phyloP scores from a whole-genome alignment of 1,140 invertebrate species.

The Tribolium madens region DNA sequence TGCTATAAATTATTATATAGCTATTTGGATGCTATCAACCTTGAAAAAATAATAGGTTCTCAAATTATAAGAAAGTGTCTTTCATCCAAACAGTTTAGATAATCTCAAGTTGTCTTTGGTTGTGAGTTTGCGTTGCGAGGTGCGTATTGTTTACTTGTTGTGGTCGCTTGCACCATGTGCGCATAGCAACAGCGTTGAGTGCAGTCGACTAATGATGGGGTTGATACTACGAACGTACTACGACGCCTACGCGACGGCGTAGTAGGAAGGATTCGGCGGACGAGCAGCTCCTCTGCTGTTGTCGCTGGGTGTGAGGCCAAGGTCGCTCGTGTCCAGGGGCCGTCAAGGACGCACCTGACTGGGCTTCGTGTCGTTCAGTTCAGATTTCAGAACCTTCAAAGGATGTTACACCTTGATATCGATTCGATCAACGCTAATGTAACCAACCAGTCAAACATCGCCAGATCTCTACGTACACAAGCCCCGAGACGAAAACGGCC shows the following conservation, averaged over 20 bases:
- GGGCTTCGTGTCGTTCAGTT: slow-evolving; percentile 34
- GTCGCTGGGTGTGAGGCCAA: slow-evolving; percentile 53
- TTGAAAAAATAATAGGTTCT: too few relatives aligned
- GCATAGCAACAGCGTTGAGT: slow-evolving; percentile 41
- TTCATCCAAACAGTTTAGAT: too few relatives aligned
- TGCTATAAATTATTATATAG: too few relatives aligned
- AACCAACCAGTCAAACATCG: neutral
- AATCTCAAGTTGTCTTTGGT: too few relatives aligned
- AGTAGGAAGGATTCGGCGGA: slow-evolving; percentile 37
- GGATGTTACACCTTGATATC: slow-evolving; percentile 38
- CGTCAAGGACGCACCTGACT: slow-evolving; percentile 57
- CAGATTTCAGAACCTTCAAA: slow-evolving; percentile 34
- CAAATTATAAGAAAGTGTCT: too few relatives aligned
- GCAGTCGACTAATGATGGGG: slow-evolving; percentile 36
- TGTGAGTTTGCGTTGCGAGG: too few relatives aligned
- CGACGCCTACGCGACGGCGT: slow-evolving; percentile 42
- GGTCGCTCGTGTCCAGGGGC: slow-evolving; percentile 56
- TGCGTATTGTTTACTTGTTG: too few relatives aligned
- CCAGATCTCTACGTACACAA: neutral
- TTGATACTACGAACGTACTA: slow-evolving; percentile 42
- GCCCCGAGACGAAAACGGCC: neutral
- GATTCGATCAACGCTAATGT: slow-evolving; percentile 32
- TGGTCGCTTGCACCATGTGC: neutral
- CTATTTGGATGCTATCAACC: too few relatives aligned
- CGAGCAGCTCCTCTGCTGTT: slow-evolving; percentile 19